These are phyloP conservation scores for Hyphantria cunea DNA, from an alignment of 1,140 invertebrate species.

Conservation along the genomic window DNA sequence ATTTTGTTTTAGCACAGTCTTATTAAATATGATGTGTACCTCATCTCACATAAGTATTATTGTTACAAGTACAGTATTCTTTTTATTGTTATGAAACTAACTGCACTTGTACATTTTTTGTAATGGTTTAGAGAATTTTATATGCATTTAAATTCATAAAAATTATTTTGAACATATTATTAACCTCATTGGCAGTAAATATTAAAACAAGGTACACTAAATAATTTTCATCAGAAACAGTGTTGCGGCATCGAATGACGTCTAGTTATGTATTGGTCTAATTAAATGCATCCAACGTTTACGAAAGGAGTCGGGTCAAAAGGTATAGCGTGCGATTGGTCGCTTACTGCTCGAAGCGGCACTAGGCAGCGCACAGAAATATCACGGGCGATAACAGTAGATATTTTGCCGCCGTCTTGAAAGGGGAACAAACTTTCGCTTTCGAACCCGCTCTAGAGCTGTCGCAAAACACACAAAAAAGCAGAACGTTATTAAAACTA, in stretches of 20 bases:
- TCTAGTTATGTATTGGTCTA: not conserved
- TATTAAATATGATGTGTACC: too few species aligned
- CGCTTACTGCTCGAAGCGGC: conserved; percentile 61
- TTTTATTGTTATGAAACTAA: too few species aligned
- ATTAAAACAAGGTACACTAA: too few species aligned
- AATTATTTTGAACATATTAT: too few species aligned
- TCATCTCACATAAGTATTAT: too few species aligned
- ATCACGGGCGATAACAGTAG: conserved; percentile 86
- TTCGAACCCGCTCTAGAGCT: conserved; percentile 82
- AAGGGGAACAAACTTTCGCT: conserved; percentile 85
- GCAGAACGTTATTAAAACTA: conserved; percentile 59
- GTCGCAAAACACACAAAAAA: conserved; percentile 80
- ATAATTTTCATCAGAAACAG: not conserved
- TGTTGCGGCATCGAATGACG: not conserved
- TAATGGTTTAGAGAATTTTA: too few species aligned
- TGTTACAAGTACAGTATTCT: too few species aligned
- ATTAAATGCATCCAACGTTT: conserved; percentile 11
- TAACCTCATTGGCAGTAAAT: too few species aligned
- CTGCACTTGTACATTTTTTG: too few species aligned
- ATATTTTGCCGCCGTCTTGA: conserved; percentile 86
- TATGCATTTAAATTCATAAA: too few species aligned
- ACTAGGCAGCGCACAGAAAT: conserved; percentile 86
- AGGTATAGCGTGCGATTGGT: conserved; percentile 59
- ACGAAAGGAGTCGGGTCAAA: conserved; percentile 47
- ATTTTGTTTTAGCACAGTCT: too few species aligned